Percentiles rank a stretch among this genome's conserved stretches.
These are phyloP conservation scores for Sternotherus odoratus DNA, from an alignment of 2,797 vertebrate genomes.

Conservation along the genomic window DNA sequence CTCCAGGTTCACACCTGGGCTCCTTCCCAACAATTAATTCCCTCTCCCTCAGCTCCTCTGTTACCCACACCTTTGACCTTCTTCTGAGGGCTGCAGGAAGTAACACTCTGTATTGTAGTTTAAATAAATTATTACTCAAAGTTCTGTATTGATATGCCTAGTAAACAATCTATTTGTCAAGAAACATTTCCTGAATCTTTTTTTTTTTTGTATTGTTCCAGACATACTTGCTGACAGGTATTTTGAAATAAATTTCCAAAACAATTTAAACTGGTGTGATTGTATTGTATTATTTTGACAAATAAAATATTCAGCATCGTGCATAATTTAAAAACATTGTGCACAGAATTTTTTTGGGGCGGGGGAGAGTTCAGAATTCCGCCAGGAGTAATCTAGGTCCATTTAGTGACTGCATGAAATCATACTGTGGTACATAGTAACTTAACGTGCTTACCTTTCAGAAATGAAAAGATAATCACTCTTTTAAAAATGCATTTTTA, in stretches of 20 bases:
- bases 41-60: not conserved
- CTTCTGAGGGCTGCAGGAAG: not conserved
- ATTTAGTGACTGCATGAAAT: slow-evolving; percentile 59
- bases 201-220: not conserved
- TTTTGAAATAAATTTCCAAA: not conserved
- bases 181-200: not conserved
- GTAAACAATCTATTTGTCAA: not conserved
- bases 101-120: not conserved
- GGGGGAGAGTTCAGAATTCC: not conserved
- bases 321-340: not conserved
- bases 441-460: slow-evolving; percentile 19
- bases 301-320: not conserved
- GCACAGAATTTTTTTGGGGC: not conserved
- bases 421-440: slow-evolving; percentile 5
- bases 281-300: not conserved
- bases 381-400: not conserved
- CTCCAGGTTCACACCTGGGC: not conserved
- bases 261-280: not conserved
- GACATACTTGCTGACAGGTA: not conserved
- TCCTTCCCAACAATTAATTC: not conserved
- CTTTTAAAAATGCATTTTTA: slow-evolving; percentile 70
- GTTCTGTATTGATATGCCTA: not conserved
- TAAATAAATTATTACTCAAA: not conserved
- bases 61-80: not conserved
- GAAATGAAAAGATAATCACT: slow-evolving; percentile 36